phyloP scores from a whole-genome alignment of 2,113 vertebrate genomes.

The Anoura caudifer region DNA sequence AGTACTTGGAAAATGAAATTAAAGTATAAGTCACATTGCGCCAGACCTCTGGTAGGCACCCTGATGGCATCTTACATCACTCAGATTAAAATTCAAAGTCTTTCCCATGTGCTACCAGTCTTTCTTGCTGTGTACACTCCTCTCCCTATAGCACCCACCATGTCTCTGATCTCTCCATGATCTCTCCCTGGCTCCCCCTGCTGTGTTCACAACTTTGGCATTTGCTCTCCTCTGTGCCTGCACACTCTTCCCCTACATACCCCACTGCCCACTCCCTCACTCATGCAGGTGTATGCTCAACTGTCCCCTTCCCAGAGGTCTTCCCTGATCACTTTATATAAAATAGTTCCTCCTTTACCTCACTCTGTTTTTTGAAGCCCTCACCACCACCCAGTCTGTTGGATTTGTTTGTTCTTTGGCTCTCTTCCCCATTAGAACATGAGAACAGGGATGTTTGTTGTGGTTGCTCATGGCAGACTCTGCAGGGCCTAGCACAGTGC shows the following conservation, averaged over 20 bases:
- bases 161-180: background rate
- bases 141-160: rapidly evolving
- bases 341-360: background rate
- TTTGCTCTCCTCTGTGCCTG: background rate
- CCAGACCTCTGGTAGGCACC: background rate
- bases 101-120: background rate
- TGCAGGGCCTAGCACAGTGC: background rate
- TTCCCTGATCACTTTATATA: background rate
- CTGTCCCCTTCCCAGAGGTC: background rate
- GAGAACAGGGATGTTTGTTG: background rate
- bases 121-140: background rate
- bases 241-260: background rate
- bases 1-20: background rate
- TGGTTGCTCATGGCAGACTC: background rate
- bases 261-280: background rate
- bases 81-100: background rate
- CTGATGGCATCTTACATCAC: background rate
- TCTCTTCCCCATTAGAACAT: background rate
- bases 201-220: background rate
- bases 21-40: background rate
- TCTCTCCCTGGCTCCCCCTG: background rate
- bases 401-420: background rate
- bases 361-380: background rate
- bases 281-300: background rate
- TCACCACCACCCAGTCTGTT: rapidly evolving